These are phyloP conservation scores for Oligia strigilis DNA, from an alignment of 2,888 invertebrate genomes.

Conservation along the genomic window DNA sequence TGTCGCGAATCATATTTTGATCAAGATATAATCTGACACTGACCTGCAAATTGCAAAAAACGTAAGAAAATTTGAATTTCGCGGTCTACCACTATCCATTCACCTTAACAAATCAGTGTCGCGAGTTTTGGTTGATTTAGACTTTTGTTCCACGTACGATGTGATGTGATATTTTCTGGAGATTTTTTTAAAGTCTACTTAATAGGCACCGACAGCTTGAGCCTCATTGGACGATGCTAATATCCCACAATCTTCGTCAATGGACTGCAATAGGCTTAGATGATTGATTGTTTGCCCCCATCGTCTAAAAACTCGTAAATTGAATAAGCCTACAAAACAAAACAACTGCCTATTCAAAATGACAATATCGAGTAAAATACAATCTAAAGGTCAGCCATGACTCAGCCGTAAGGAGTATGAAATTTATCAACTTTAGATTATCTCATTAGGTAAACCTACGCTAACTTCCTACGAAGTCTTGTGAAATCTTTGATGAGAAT, in stretches of 20 bases:
- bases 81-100: too few species aligned
- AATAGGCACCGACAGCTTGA: neutral
- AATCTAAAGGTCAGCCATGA: conserved; percentile 55
- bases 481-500: conserved; percentile 32
- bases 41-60: too few species aligned
- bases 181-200: neutral
- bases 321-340: conserved; percentile 17
- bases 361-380: conserved; percentile 33
- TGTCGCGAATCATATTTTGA: too few species aligned
- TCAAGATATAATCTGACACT: too few species aligned
- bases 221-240: too few species aligned
- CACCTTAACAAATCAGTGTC: neutral
- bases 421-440: conserved; percentile 48
- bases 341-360: conserved; percentile 11
- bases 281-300: conserved; percentile 19
- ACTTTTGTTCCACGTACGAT: neutral
- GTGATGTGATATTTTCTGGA: neutral
- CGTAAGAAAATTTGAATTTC: too few species aligned
- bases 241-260: neutral
- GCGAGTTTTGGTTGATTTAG: neutral
- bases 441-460: conserved; percentile 55
- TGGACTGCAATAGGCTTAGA: neutral
- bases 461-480: conserved; percentile 40
- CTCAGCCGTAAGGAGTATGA: conserved; percentile 43
- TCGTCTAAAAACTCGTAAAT: conserved; percentile 9